These are phyloP conservation scores for Raphicerus campestris DNA, from an alignment of 2,113 vertebrate species.

Conservation along the genomic window DNA sequence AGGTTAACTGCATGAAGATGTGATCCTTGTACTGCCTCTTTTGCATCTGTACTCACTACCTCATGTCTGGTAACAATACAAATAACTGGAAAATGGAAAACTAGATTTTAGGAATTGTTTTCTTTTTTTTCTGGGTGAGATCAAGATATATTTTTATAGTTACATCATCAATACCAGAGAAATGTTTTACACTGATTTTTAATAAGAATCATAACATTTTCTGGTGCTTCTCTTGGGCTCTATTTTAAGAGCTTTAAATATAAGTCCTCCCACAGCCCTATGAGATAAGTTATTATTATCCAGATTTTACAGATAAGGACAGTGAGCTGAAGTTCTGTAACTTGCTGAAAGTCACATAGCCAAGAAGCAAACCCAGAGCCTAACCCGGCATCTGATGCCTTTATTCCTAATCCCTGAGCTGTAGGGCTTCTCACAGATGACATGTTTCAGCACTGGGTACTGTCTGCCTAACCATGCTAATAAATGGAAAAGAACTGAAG, in stretches of 20 bases:
- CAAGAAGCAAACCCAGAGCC: not conserved
- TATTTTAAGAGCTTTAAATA: not conserved
- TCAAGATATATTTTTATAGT: conserved; percentile 32
- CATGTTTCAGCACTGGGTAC: not conserved
- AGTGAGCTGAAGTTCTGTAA: not conserved
- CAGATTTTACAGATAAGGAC: not conserved
- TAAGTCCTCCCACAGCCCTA: not conserved
- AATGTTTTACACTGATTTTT: not conserved
- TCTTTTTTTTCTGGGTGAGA: not conserved
- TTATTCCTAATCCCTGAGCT: not conserved
- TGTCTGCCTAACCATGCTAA: not conserved
- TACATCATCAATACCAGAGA: not conserved
- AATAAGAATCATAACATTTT: not conserved
- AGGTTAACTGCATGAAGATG: not conserved
- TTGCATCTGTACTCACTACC: not conserved
- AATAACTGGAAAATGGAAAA: not conserved
- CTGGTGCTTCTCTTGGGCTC: not conserved
- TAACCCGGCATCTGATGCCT: not conserved
- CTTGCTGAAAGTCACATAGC: not conserved
- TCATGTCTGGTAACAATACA: conserved; percentile 9
- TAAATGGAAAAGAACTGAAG: not conserved
- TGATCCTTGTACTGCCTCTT: not conserved
- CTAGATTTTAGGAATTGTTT: not conserved
- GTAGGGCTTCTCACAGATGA: not conserved
- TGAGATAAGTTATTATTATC: not conserved